A percentile compares a stretch with the other conserved stretches of the same genome.
Evolutionary conservation across 92 coral and sea anemone genomes (phyloP).

Genomic region (Zoanthus sansibaricus): DNA sequence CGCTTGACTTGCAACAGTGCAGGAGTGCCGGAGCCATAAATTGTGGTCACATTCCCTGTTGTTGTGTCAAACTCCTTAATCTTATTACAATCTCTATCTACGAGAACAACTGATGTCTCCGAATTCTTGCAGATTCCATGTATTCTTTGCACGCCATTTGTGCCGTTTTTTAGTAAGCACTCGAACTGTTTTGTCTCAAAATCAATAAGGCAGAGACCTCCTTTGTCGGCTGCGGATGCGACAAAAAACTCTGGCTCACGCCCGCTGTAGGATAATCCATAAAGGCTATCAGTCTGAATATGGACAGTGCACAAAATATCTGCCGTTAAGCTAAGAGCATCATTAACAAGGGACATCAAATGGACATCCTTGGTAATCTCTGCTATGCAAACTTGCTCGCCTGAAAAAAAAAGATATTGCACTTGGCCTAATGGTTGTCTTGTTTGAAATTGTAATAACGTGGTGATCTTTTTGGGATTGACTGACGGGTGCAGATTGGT

Average conservation of each 20-base stretch:
- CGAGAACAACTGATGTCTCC: slow-evolving; percentile 24
- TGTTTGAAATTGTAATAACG: background rate
- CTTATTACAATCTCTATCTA: slow-evolving; percentile 19
- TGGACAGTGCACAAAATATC: no score
- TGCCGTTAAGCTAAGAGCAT: background rate
- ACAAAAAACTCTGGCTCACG: no score
- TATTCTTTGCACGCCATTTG: slow-evolving; percentile 25
- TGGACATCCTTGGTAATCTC: background rate
- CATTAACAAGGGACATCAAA: background rate
- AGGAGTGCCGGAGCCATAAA: slow-evolving; percentile 7
- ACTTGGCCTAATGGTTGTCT: background rate
- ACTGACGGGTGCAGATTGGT: background rate
- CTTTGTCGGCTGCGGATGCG: slow-evolving; percentile 44
- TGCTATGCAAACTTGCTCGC: background rate
- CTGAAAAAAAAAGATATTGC: background rate
- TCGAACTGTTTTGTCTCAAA: slow-evolving; percentile 35
- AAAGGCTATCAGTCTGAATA: no score
- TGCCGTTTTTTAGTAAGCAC: slow-evolving; percentile 11
- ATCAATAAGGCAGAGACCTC: slow-evolving; percentile 43
- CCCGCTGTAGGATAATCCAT: no score
- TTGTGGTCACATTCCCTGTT: slow-evolving; percentile 8
- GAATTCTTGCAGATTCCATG: slow-evolving; percentile 30
- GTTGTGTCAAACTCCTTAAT: slow-evolving; percentile 16
- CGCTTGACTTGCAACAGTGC: slow-evolving; percentile 63
- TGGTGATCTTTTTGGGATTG: slow-evolving; percentile 3